These are phyloP conservation scores for Nudaria mundana DNA, from an alignment of 2,888 invertebrate species.

Conservation along the genomic window DNA sequence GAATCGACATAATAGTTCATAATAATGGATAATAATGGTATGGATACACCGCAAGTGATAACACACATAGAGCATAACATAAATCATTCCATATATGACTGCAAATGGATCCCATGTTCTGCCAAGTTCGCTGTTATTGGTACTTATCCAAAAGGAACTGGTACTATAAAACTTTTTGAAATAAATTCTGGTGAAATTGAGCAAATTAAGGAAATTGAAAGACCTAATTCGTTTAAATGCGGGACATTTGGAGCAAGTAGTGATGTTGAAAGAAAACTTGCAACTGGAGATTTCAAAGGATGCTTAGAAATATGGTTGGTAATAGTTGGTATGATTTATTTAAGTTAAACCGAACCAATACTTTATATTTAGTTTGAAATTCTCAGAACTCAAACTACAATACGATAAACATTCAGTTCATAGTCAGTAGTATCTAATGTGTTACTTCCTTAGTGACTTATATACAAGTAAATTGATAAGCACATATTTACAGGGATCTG, in stretches of 20 bases:
- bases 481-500: constrained; percentile 84
- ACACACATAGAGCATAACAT: constrained; percentile 91
- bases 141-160: constrained; percentile 91
- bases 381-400: no score
- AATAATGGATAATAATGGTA: constrained; percentile 53
- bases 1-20: background rate
- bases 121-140: constrained; percentile 96
- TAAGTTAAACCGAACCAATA: no score
- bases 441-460: no score
- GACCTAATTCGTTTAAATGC: constrained; percentile 94
- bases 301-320: constrained; percentile 90
- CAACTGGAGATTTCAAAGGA: constrained; percentile 95
- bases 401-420: no score
- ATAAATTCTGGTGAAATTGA: constrained; percentile 86
- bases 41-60: constrained; percentile 94
- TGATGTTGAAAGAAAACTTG: constrained; percentile 89
- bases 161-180: constrained; percentile 91
- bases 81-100: constrained; percentile 93
- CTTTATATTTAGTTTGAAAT: no score
- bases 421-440: no score
- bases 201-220: constrained; percentile 87
- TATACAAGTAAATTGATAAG: no score
- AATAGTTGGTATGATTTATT: no score
- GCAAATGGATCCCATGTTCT: constrained; percentile 97
- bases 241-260: constrained; percentile 95